Conservation (phyloP, 2,888 invertebrate genomes). For the Caenorhabditis panamensis region DNA sequence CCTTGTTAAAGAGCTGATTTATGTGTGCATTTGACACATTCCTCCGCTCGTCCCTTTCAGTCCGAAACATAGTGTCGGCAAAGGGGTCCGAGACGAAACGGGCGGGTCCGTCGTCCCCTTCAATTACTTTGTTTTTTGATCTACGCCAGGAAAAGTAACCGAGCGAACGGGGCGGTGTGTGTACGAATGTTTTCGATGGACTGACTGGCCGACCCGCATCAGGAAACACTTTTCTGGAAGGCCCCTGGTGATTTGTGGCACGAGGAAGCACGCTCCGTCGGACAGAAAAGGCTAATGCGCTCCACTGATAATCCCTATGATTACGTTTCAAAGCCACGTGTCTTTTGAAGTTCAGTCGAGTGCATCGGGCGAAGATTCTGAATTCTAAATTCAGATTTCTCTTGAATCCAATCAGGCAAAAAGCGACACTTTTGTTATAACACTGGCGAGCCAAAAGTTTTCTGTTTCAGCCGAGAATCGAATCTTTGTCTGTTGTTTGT, state of each 20-base stretch:
- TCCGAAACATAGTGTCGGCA: background rate
- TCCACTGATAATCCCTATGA: too few relatives aligned
- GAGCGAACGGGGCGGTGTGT: background rate
- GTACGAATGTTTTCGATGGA: slow-evolving; percentile 50
- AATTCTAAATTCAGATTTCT: too few relatives aligned
- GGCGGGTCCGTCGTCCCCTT: background rate
- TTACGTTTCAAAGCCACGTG: too few relatives aligned
- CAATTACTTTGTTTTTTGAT: slow-evolving; percentile 48
- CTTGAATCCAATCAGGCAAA: slow-evolving; percentile 1
- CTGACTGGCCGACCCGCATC: slow-evolving; percentile 1
- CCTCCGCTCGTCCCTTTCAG: background rate
- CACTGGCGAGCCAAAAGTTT: background rate
- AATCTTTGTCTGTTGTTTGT: slow-evolving; percentile 13
- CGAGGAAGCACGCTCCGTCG: too few relatives aligned
- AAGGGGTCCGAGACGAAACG: background rate
- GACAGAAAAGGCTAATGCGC: too few relatives aligned
- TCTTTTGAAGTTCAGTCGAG: background rate
- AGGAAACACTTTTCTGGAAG: slow-evolving; percentile 38
- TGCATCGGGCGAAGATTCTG: too few relatives aligned
- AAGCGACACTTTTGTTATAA: slow-evolving; percentile 5
- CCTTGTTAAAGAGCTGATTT: slow-evolving; percentile 51
- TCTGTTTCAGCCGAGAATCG: background rate
- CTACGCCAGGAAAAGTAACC: slow-evolving; percentile 4
- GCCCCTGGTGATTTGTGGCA: background rate
- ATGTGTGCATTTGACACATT: slow-evolving; percentile 51